Evolutionary conservation across 1,140 invertebrate genomes (phyloP).

Genomic region (Wiebesia pumilae): DNA sequence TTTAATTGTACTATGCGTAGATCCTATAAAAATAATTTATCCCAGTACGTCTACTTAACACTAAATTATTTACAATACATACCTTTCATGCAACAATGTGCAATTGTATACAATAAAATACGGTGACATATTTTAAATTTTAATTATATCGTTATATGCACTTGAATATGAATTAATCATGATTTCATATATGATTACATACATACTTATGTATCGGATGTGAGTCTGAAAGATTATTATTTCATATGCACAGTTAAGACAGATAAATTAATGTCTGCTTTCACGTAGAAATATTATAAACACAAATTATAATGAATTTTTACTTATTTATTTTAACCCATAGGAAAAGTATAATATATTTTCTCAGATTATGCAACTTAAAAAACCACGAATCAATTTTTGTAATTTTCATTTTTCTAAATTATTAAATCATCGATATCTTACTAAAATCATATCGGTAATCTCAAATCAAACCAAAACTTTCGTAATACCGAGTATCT

Average conservation of each 20-base stretch:
- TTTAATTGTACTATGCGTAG: background rate
- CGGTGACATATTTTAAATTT: background rate
- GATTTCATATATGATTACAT: background rate
- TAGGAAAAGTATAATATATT: background rate
- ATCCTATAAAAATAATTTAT: background rate
- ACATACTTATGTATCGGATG: background rate
- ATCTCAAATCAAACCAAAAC: background rate
- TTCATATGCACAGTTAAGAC: background rate
- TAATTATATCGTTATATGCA: constrained; percentile 3
- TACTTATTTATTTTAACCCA: background rate
- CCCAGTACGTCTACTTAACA: background rate
- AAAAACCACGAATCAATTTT: background rate
- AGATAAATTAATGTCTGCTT: background rate
- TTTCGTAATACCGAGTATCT: background rate
- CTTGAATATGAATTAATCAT: background rate
- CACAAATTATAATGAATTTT: background rate
- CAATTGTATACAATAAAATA: background rate
- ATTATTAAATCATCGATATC: background rate
- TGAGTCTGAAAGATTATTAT: background rate
- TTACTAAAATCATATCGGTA: background rate
- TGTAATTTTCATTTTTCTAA: background rate
- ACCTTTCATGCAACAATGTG: background rate
- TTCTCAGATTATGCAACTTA: background rate
- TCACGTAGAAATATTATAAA: background rate
- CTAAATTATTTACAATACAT: background rate